A percentile compares a stretch with the other conserved stretches of the same genome.
These are phyloP conservation scores for Polypterus senegalus DNA, from an alignment of 2,113 vertebrate species.

Conservation along the genomic window DNA sequence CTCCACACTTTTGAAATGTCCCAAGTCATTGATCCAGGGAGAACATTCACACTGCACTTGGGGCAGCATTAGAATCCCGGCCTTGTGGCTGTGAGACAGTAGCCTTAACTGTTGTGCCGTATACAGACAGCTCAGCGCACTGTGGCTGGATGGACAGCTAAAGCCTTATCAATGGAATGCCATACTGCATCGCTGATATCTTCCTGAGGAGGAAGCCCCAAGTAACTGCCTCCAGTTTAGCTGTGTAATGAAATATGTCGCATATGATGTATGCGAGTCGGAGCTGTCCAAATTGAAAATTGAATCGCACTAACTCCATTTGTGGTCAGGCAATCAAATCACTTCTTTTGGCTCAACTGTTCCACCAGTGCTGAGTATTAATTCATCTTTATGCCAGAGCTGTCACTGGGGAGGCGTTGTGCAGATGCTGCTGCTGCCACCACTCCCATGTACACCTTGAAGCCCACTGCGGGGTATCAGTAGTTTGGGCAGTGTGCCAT, in stretches of 20 bases:
- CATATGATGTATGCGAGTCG: constrained; percentile 58
- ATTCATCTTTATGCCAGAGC: constrained; percentile 64
- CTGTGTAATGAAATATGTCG: constrained; percentile 67
- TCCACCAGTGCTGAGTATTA: constrained; percentile 49
- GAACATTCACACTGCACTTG: too few relatives aligned
- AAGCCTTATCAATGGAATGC: constrained; percentile 27
- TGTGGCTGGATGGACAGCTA: too few relatives aligned
- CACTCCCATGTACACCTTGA: too few relatives aligned
- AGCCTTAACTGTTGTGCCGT: too few relatives aligned
- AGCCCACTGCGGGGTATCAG: too few relatives aligned
- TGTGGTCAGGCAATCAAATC: constrained; percentile 66
- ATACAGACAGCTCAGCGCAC: too few relatives aligned
- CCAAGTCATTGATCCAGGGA: too few relatives aligned
- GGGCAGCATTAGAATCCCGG: too few relatives aligned
- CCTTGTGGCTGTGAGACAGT: too few relatives aligned
- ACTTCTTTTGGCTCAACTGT: constrained; percentile 54
- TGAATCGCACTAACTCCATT: constrained; percentile 74
- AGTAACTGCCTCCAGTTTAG: constrained; percentile 37
- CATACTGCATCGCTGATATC: constrained; percentile 55
- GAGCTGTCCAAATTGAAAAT: constrained; percentile 62
- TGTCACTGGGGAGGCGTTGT: constrained; percentile 32
- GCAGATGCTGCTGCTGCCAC: too few relatives aligned
- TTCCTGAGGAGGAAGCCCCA: constrained; percentile 39
- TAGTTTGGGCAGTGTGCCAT: too few relatives aligned
- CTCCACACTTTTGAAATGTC: too few relatives aligned